phyloP scores from a whole-genome alignment of 2,888 invertebrate genomes.

The Microctonus hyperodae region DNA sequence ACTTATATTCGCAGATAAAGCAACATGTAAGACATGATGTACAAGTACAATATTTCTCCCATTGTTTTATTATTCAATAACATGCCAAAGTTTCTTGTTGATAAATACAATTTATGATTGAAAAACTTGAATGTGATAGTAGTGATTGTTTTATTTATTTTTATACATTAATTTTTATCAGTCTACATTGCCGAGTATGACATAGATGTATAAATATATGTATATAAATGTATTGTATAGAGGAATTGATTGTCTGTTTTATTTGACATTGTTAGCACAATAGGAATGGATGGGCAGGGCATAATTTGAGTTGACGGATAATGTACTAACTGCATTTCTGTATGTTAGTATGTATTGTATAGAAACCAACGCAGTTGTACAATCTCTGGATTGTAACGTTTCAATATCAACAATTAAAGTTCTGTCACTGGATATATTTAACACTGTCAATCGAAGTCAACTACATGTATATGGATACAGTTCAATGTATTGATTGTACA shows the following conservation, averaged over 20 bases:
- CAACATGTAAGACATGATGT: slow-evolving; percentile 19
- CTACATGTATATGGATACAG: background rate
- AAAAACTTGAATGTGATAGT: background rate
- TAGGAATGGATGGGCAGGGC: background rate
- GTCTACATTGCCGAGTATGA: background rate
- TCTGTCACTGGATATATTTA: background rate
- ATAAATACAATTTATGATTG: background rate
- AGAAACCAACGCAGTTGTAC: background rate
- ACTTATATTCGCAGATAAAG: slow-evolving; percentile 13
- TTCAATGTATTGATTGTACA: background rate
- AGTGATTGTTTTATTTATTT: background rate
- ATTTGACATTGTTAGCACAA: background rate
- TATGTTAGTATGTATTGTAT: background rate
- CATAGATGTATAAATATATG: no score
- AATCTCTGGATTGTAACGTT: background rate
- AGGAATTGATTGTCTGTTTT: background rate
- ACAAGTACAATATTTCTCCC: slow-evolving; percentile 24
- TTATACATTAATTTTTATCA: background rate
- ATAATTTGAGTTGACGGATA: slow-evolving; percentile 2
- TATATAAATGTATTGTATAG: no score
- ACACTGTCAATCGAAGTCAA: background rate
- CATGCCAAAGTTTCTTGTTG: background rate
- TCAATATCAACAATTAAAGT: slow-evolving; percentile 1
- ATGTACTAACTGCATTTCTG: background rate
- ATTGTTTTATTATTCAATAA: background rate